These are phyloP conservation scores for Masnerella sp. DNA, from an alignment of 2,888 invertebrate species.

Conservation along the genomic window DNA sequence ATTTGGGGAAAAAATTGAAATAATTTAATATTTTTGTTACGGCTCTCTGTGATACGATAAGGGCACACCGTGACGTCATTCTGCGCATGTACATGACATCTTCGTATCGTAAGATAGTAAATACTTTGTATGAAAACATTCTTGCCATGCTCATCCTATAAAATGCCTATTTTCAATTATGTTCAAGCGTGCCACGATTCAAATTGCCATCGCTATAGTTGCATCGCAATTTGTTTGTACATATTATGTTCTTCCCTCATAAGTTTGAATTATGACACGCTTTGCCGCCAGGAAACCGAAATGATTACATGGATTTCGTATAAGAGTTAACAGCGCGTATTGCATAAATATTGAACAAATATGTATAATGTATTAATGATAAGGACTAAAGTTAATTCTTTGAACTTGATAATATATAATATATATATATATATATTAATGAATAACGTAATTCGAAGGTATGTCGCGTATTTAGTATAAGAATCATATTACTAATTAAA, in stretches of 20 bases:
- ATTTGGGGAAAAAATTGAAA: constrained; percentile 68
- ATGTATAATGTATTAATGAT: constrained; percentile 38
- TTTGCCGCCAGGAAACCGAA: constrained; percentile 5
- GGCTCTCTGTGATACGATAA: constrained; percentile 77
- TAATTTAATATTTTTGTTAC: constrained; percentile 75
- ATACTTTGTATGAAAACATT: constrained; percentile 64
- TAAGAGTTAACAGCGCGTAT: constrained; percentile 12
- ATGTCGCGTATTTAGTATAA: constrained; percentile 59
- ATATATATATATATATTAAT: constrained; percentile 23
- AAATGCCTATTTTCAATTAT: constrained; percentile 46
- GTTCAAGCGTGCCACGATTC: constrained; percentile 61
- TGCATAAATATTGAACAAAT: constrained; percentile 19
- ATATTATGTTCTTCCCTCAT: background rate
- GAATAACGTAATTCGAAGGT: constrained; percentile 54
- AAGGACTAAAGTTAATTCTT: constrained; percentile 56
- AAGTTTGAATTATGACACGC: constrained; percentile 19
- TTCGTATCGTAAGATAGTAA: constrained; percentile 68
- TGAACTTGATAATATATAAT: constrained; percentile 43
- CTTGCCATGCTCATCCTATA: constrained; percentile 18
- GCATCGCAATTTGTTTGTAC: constrained; percentile 1
- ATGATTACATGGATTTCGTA: constrained; percentile 12
- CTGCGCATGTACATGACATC: constrained; percentile 67
- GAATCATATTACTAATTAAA: constrained; percentile 51
- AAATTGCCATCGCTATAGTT: background rate
- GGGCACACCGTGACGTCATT: constrained; percentile 75